Evolutionary conservation across 2,797 vertebrate species (phyloP).

Genomic region (Acanthurus tractus): DNA sequence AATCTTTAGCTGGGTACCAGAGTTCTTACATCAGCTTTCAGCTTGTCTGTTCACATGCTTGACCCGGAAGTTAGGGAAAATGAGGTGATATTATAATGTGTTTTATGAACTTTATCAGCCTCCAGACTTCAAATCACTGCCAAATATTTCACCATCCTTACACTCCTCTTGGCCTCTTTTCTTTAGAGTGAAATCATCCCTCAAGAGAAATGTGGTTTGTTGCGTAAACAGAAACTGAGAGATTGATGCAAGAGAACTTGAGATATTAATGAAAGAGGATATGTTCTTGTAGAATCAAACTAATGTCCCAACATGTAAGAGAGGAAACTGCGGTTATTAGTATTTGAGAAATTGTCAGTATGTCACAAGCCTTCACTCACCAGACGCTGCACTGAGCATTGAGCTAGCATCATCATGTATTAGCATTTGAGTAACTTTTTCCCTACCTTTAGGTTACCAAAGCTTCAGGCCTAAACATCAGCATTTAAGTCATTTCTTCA

Average conservation of each 20-base stretch:
- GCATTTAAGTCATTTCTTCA: too few relatives aligned
- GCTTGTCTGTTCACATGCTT: conserved; percentile 4
- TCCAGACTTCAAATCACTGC: conserved; percentile 29
- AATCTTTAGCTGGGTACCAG: conserved; percentile 58
- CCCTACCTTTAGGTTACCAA: too few relatives aligned
- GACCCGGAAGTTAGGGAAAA: conserved; percentile 34
- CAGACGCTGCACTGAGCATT: background rate
- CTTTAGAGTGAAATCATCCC: background rate
- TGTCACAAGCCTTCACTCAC: background rate
- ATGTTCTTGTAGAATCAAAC: too few relatives aligned
- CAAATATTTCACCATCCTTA: conserved; percentile 3
- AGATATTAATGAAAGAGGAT: too few relatives aligned
- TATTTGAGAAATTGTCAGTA: background rate
- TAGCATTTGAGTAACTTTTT: too few relatives aligned
- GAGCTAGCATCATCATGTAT: background rate
- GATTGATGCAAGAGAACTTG: background rate
- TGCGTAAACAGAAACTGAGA: conserved; percentile 7
- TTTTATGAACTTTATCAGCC: background rate
- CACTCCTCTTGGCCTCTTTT: background rate
- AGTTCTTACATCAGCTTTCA: conserved; percentile 29
- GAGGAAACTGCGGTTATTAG: conserved; percentile 3
- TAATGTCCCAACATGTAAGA: background rate
- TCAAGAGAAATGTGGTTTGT: background rate
- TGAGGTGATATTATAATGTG: background rate
- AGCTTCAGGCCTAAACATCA: too few relatives aligned